Evolutionary conservation across 2,888 invertebrate genomes (phyloP).

Genomic region (Luffia ferchaultella): DNA sequence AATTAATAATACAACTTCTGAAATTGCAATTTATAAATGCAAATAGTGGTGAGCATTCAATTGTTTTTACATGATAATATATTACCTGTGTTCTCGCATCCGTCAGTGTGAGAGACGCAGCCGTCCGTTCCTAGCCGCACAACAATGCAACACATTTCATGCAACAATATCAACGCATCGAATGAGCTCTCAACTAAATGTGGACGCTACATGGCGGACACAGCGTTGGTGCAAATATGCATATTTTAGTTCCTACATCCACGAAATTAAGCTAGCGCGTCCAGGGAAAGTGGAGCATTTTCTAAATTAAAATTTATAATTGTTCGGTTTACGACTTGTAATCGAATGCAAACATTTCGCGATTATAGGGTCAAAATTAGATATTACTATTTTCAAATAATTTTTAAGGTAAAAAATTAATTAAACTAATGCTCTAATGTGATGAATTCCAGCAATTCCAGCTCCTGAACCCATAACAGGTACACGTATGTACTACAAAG

Average conservation of each 20-base stretch:
- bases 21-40: too few relatives aligned
- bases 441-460: neutral
- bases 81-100: conserved; percentile 94
- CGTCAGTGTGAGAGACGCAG: conserved; percentile 91
- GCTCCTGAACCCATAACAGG: too few relatives aligned
- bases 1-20: too few relatives aligned
- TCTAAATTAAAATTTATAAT: too few relatives aligned
- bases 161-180: conserved; percentile 31
- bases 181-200: neutral
- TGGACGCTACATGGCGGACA: neutral
- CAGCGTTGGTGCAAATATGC: neutral
- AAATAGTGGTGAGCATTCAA: too few relatives aligned
- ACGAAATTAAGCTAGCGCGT: too few relatives aligned
- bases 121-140: conserved; percentile 83
- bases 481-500: too few relatives aligned
- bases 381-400: neutral
- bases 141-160: conserved; percentile 72
- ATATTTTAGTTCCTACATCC: too few relatives aligned
- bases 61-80: too few relatives aligned
- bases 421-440: neutral
- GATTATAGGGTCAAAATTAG: neutral
- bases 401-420: neutral
- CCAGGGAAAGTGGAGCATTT: too few relatives aligned
- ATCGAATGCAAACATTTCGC: too few relatives aligned
- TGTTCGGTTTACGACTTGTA: too few relatives aligned